Evolutionary conservation across 2,113 vertebrate genomes (phyloP).

Genomic region (Myotis brandtii): DNA sequence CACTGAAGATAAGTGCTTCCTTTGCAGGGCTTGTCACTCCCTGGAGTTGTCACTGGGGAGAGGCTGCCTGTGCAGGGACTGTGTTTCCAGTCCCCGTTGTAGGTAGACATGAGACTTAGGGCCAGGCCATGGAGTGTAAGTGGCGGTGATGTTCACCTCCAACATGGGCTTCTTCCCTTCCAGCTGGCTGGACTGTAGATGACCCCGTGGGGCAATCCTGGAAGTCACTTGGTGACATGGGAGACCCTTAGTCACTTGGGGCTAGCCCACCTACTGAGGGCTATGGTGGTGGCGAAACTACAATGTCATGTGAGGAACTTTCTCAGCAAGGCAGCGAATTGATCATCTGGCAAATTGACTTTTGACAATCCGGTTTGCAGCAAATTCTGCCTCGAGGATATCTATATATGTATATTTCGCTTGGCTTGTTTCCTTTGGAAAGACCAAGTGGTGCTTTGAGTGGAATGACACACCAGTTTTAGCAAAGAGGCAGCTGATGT

Average conservation of each 20-base stretch:
- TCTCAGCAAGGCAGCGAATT: not conserved
- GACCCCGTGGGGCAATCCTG: not conserved
- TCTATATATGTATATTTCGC: not conserved
- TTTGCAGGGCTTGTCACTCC: not conserved
- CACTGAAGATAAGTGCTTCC: not conserved
- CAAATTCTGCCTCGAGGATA: not conserved
- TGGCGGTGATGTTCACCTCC: not conserved
- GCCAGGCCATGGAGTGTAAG: not conserved
- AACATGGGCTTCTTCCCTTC: too few species aligned
- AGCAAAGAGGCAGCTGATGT: not conserved
- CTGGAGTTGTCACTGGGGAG: not conserved
- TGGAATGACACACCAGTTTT: not conserved
- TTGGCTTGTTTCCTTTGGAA: not conserved
- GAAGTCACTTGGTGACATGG: not conserved
- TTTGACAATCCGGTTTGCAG: not conserved
- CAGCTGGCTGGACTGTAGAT: not conserved
- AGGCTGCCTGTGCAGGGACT: not conserved
- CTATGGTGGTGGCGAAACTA: not conserved
- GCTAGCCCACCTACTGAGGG: not conserved
- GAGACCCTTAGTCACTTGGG: not conserved
- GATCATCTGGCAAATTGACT: slow-evolving; percentile 14
- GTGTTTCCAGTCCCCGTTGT: not conserved
- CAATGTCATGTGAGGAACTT: not conserved
- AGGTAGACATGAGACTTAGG: not conserved
- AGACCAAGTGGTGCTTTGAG: not conserved